A percentile compares a stretch with the other conserved stretches of the same genome.
phyloP scores from a whole-genome alignment of 2,113 vertebrate genomes.

The Pomatorhinus ruficollis region DNA sequence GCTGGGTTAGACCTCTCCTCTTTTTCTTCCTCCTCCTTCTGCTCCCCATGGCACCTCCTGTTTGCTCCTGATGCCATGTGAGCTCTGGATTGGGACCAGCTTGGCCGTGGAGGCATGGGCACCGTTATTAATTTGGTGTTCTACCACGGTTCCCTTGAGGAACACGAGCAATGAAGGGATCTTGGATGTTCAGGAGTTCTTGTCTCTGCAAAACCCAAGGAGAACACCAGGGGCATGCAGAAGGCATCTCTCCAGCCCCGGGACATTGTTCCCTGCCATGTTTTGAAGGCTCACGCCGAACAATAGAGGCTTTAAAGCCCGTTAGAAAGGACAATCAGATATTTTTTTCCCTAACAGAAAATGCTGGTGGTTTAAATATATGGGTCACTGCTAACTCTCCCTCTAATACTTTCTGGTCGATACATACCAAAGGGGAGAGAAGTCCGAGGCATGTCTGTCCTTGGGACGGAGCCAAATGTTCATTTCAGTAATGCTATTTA shows the following conservation, averaged over 20 bases:
- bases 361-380: neutral
- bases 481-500: constrained; percentile 40
- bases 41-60: rapidly evolving
- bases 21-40: neutral
- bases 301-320: neutral
- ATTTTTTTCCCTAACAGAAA: constrained; percentile 48
- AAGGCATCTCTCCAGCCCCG: neutral
- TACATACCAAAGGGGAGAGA: constrained; percentile 30
- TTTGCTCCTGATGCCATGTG: rapidly evolving
- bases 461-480: constrained; percentile 9
- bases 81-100: neutral
- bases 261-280: neutral
- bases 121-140: rapidly evolving
- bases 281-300: neutral
- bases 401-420: constrained; percentile 40
- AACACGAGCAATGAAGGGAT: rapidly evolving
- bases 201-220: neutral
- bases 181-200: rapidly evolving
- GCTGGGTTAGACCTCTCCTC: neutral
- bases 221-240: neutral
- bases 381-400: constrained; percentile 34
- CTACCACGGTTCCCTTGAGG: rapidly evolving
- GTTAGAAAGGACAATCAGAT: constrained; percentile 34
- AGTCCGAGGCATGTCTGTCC: constrained; percentile 15
- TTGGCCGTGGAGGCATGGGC: neutral